phyloP scores from a whole-genome alignment of 2,113 vertebrate genomes.

The Ranitomeya imitator region DNA sequence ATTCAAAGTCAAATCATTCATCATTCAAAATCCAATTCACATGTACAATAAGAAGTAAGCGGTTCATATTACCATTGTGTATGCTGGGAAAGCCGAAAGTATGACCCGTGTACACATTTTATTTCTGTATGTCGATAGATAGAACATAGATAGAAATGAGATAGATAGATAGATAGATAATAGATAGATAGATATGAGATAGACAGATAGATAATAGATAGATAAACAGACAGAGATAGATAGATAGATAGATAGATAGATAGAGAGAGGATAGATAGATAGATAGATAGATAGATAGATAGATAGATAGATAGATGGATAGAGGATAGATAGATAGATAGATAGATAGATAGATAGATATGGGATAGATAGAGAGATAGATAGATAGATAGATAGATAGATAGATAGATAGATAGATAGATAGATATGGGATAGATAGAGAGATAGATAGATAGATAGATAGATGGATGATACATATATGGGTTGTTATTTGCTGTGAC shows the following conservation, averaged over 20 bases:
- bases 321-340: neutral
- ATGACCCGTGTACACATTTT: neutral
- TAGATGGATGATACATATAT: too few species aligned
- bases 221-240: neutral
- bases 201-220: neutral
- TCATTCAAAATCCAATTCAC: neutral
- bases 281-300: neutral
- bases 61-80: neutral
- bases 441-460: too few species aligned
- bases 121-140: neutral
- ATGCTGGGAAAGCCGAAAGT: neutral
- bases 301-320: too few species aligned
- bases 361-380: neutral
- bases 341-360: neutral
- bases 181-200: neutral
- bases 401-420: too few species aligned
- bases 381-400: neutral
- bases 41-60: neutral
- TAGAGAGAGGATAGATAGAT: neutral
- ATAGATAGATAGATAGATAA: too few species aligned
- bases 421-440: too few species aligned
- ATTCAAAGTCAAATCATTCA: neutral
- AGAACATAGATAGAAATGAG: constrained; percentile 5
- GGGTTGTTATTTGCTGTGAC: too few species aligned
- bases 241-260: neutral